Evolutionary conservation across 2,797 vertebrate species (phyloP).

Genomic region (Sus cebifrons): DNA sequence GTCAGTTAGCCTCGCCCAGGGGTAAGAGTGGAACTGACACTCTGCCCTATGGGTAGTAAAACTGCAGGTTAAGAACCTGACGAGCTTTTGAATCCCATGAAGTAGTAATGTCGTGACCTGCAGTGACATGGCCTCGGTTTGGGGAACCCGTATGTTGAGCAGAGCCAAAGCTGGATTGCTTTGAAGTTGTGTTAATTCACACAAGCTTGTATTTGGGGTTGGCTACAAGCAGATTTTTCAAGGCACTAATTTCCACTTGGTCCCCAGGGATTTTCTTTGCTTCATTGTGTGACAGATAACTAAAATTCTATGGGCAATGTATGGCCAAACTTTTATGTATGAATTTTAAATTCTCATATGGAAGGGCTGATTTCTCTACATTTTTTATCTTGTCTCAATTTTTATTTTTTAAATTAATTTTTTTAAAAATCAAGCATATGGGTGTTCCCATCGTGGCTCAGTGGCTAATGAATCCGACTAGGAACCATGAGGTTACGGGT

Average conservation of each 20-base stretch:
- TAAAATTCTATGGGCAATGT: neutral
- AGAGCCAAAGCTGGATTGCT: neutral
- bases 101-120: neutral
- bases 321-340: neutral
- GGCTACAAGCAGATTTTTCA: neutral
- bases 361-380: neutral
- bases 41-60: neutral
- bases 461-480: too few relatives aligned
- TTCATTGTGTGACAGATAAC: conserved; percentile 21
- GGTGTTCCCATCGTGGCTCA: too few relatives aligned
- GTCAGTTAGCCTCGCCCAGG: neutral
- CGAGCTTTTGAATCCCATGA: neutral
- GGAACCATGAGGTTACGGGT: too few relatives aligned
- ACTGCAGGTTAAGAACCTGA: neutral
- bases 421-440: too few relatives aligned
- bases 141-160: neutral
- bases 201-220: neutral
- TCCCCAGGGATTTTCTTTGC: neutral
- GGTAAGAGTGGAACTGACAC: neutral
- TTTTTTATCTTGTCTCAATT: neutral
- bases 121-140: neutral
- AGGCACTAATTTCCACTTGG: neutral
- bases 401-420: neutral
- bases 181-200: neutral
- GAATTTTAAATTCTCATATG: conserved; percentile 16